Evolutionary conservation across 1,140 invertebrate species (phyloP).

Genomic region (Pseudomyrmex cubaensis): DNA sequence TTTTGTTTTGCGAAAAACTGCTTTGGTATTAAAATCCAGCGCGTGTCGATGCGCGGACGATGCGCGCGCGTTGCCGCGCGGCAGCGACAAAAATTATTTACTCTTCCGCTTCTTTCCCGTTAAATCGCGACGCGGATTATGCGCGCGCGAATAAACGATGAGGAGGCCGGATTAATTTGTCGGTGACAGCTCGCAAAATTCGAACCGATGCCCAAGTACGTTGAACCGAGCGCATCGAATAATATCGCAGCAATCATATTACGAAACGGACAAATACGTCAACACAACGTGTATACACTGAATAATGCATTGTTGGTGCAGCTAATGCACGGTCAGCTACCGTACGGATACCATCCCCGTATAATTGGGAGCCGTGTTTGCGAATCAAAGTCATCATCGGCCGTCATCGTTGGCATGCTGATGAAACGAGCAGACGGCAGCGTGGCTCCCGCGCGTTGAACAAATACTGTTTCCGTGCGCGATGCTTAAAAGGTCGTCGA

Average conservation of each 20-base stretch:
- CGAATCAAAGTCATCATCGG: constrained; percentile 85
- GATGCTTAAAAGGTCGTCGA: constrained; percentile 64
- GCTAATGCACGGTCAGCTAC: constrained; percentile 84
- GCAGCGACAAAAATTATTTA: constrained; percentile 57
- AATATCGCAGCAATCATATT: constrained; percentile 84
- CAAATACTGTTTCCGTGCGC: constrained; percentile 59
- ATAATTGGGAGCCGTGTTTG: constrained; percentile 85
- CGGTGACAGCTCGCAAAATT: constrained; percentile 67
- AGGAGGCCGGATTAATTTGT: constrained; percentile 63
- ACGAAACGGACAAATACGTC: constrained; percentile 83
- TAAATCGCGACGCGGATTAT: constrained; percentile 35
- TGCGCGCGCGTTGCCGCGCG: background rate
- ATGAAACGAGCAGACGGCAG: constrained; percentile 77
- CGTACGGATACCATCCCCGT: constrained; percentile 77
- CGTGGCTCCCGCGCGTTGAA: constrained; percentile 53
- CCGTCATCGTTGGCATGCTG: constrained; percentile 77
- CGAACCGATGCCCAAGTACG: constrained; percentile 34
- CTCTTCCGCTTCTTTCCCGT: constrained; percentile 46
- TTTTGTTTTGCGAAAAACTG: constrained; percentile 1
- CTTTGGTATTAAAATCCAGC: constrained; percentile 39
- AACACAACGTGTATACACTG: constrained; percentile 82
- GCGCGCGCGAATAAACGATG: constrained; percentile 45
- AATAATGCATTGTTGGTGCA: constrained; percentile 86
- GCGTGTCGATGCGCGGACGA: constrained; percentile 4
- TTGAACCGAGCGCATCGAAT: constrained; percentile 73